phyloP scores from a whole-genome alignment of 2,113 vertebrate genomes.

The Raphicerus campestris region DNA sequence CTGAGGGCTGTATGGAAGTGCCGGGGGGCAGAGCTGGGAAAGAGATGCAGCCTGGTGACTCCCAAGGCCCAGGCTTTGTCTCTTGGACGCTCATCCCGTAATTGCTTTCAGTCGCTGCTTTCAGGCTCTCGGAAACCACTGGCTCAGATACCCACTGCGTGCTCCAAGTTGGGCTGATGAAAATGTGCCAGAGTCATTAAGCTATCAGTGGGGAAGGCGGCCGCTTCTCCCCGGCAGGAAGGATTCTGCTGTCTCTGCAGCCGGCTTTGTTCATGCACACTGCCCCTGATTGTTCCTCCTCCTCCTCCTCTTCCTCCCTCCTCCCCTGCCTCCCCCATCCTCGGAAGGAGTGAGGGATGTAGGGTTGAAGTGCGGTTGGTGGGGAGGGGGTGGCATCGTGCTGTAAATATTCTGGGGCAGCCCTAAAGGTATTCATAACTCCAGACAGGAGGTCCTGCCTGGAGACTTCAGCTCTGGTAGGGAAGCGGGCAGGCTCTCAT shows the following conservation, averaged over 20 bases:
- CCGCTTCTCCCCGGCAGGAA: slow-evolving; percentile 67
- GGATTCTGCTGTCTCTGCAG: slow-evolving; percentile 62
- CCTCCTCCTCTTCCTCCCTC: neutral
- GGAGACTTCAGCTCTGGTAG: slow-evolving; percentile 20
- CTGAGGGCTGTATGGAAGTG: neutral
- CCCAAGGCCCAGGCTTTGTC: slow-evolving; percentile 53
- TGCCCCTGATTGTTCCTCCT: neutral
- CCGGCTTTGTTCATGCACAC: slow-evolving; percentile 64
- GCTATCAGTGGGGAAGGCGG: slow-evolving; percentile 74
- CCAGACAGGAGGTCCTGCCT: slow-evolving; percentile 40
- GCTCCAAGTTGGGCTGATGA: slow-evolving; percentile 73
- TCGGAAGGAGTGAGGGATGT: neutral
- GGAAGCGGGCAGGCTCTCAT: slow-evolving; percentile 55
- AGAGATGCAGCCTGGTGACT: slow-evolving; percentile 18
- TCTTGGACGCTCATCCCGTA: slow-evolving; percentile 52
- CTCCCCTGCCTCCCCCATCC: neutral
- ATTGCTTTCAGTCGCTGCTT: slow-evolving; percentile 64
- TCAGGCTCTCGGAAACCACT: slow-evolving; percentile 69
- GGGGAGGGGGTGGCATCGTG: fast-evolving
- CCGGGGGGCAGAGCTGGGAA: slow-evolving; percentile 36
- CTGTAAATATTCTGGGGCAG: slow-evolving; percentile 8
- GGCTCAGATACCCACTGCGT: slow-evolving; percentile 71
- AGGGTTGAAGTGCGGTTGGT: neutral
- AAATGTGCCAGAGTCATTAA: slow-evolving; percentile 76
- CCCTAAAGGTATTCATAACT: slow-evolving; percentile 35